These are phyloP conservation scores for Ochotona curzoniae DNA, from an alignment of 2,113 vertebrate genomes.

Conservation along the genomic window DNA sequence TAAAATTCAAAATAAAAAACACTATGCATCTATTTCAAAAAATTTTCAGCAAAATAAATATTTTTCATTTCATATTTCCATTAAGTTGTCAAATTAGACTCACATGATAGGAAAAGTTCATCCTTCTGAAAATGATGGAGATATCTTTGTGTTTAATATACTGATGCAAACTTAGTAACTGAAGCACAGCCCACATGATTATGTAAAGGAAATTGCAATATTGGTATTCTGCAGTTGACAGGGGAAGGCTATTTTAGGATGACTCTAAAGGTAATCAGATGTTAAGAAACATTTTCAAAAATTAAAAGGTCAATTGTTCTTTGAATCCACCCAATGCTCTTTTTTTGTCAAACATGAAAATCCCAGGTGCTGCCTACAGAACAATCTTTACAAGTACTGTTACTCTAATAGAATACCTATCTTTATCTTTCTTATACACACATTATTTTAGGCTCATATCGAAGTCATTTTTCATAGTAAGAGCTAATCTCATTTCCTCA, in stretches of 20 bases:
- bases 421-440: constrained; percentile 69
- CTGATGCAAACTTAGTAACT: neutral
- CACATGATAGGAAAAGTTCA: neutral
- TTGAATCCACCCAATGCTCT: constrained; percentile 21
- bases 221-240: neutral
- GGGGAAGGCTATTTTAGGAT: constrained; percentile 18
- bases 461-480: constrained; percentile 45
- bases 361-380: neutral
- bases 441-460: constrained; percentile 57
- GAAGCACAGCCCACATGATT: neutral
- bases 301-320: constrained; percentile 67
- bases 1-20: too few relatives aligned
- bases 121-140: neutral
- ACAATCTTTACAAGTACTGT: constrained; percentile 39
- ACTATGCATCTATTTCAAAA: too few relatives aligned
- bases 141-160: constrained; percentile 13
- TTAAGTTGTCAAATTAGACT: too few relatives aligned
- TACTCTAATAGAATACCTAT: constrained; percentile 58
- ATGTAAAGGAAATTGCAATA: constrained; percentile 31
- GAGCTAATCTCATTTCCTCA: constrained; percentile 69
- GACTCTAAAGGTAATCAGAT: constrained; percentile 13
- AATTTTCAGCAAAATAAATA: too few relatives aligned
- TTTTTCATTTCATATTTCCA: too few relatives aligned
- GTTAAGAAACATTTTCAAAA: constrained; percentile 49
- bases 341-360: constrained; percentile 59